Base-by-base conservation (phyloP, 2,797 vertebrate species). In the Prionace glauca region DNA sequence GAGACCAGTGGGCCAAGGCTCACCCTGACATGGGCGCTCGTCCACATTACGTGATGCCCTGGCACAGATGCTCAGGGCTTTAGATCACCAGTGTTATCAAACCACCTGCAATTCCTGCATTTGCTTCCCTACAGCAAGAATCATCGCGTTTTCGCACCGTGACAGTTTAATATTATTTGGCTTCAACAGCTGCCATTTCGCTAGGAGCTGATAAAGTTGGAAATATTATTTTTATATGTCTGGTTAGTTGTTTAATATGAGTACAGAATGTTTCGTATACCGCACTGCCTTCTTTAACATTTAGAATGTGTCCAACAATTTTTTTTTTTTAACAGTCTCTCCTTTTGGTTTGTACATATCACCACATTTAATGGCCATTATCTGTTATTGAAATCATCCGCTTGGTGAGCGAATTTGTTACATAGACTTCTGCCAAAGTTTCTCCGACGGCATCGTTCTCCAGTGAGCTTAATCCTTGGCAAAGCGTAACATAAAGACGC, bases 211-310 rank as follows among this genome's bases (percentile, higher is more conserved):
- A 77, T 74, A 71, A 72, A 56, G 29, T 77, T 74, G 3, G 10
- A 94, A 74, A 32, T 29, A 0, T 91, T 2, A 72, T 60, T 74
- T 95, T 77, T 45, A 95, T n/a, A 74, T 74, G 93, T 20, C 60
- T 95, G 71, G 93, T 95, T 69, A 74, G 14, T 29, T 95, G 69
- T 20, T 69, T 74, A 95, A 74, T 72, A 74, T 95, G 93, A 60
- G 71, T 77, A 95, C 93, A 74, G 45, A 95, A 74, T 95, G 45
- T 77, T 56, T 71, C 1, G 24, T 94, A 18, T 94, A 74, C 4
- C 45, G 5, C 71, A 50, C 26, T 77, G 71, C 93, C 32, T 72
- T 72, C 69, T 45, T 94, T 72, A 41, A n/a, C 67, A 72, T 74
- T 74, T 77, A 60, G 14, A 50, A n/a, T 74, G 26, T 14, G 20